Conservation (phyloP, 1,140 invertebrate genomes). For the Cyclina sinensis region DNA sequence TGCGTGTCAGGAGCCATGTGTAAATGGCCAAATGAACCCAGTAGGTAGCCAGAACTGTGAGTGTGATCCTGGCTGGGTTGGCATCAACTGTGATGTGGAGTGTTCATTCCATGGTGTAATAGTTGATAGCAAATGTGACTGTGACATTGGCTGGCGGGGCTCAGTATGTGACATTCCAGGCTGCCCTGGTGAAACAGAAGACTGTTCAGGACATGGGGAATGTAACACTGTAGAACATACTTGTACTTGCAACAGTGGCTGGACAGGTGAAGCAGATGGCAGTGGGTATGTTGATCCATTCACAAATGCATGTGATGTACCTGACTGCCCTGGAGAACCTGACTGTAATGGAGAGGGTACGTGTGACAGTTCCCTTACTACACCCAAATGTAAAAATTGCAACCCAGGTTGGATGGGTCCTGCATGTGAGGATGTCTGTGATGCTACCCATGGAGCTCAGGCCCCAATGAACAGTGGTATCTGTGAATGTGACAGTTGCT, state of each 20-base stretch:
- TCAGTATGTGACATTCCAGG: constrained; percentile 77
- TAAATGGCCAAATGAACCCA: constrained; percentile 74
- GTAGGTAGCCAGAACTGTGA: constrained; percentile 74
- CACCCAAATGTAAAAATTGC: constrained; percentile 71
- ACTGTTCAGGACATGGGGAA: constrained; percentile 79
- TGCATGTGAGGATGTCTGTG: constrained; percentile 73
- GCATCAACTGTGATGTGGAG: constrained; percentile 78
- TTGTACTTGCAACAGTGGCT: constrained; percentile 78
- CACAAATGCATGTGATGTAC: constrained; percentile 65
- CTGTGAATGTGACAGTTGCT: constrained; percentile 72
- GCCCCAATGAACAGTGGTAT: constrained; percentile 61
- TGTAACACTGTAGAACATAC: constrained; percentile 77
- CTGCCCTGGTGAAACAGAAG: constrained; percentile 75
- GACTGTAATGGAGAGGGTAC: constrained; percentile 72
- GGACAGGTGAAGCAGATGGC: constrained; percentile 72
- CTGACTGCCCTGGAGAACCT: constrained; percentile 75
- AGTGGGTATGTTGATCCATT: constrained; percentile 24
- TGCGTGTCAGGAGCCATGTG: constrained; percentile 74
- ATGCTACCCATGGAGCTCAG: constrained; percentile 68
- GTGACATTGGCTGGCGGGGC: constrained; percentile 78
- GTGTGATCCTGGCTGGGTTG: constrained; percentile 79
- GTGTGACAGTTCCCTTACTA: constrained; percentile 66
- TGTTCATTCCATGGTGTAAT: constrained; percentile 78
- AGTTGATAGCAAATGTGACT: constrained; percentile 68
- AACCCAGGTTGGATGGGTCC: constrained; percentile 71